Evolutionary conservation across 2,113 vertebrate species (phyloP).

Genomic region (Columba janthina): DNA sequence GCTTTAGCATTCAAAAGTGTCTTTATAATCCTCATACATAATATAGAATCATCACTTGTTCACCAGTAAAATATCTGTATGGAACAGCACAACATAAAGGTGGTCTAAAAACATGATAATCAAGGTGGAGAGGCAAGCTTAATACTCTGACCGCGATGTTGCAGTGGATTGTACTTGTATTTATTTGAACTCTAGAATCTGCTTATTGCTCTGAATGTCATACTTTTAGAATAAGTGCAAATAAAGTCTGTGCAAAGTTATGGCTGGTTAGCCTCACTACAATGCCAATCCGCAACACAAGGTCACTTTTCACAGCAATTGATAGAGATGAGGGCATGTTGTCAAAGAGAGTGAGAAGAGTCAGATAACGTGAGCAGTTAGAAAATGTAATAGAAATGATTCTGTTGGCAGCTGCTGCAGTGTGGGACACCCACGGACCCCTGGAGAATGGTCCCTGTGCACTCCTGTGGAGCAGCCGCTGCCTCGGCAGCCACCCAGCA

Average conservation of each 20-base stretch:
- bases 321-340: accelerated
- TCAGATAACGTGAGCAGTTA: too few relatives aligned
- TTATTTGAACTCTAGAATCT: background rate
- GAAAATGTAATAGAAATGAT: background rate
- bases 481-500: background rate
- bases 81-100: too few relatives aligned
- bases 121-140: background rate
- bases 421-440: accelerated
- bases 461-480: accelerated
- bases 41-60: too few relatives aligned
- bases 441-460: accelerated
- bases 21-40: too few relatives aligned
- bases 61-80: too few relatives aligned
- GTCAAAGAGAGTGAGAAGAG: background rate
- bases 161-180: background rate
- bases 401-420: background rate
- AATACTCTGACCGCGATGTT: background rate
- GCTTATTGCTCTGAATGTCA: background rate
- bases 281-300: background rate
- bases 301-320: background rate
- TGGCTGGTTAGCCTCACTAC: too few relatives aligned
- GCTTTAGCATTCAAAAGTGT: background rate
- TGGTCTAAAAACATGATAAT: background rate
- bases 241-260: background rate
- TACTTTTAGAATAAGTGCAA: background rate